Evolutionary conservation across 2,888 invertebrate species (phyloP), one percentile per base, ranked within the genome.

Genomic region (Diloba caeruleocephala): DNA sequence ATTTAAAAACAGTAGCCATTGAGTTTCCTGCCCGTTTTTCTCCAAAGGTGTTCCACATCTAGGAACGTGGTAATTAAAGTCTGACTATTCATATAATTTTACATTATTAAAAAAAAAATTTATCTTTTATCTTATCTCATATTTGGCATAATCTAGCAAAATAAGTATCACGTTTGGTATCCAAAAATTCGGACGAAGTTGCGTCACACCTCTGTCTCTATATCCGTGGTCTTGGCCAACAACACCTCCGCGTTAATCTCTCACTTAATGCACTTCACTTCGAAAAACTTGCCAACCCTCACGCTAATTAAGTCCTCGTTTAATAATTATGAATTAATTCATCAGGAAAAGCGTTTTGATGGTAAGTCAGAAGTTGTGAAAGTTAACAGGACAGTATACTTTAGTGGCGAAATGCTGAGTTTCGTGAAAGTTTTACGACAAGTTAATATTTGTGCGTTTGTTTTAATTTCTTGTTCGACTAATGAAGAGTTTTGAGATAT

Each of bases 221-320:
- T n/a, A n/a, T n/a, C n/a, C n/a, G n/a, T n/a, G n/a, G n/a, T n/a
- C n/a, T n/a, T n/a, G 64, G 69, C 71, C 70, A 72, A 76, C 63
- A 76, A 68, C 65, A 72, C 62, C 68, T 62, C 10, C 14, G 55
- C 45, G 39, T 52, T 64, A 67, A 73, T 66, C 58, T 57, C 56
- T 41, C 42, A 51, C 56, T 59, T 54, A 63, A 63, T 63, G 60
- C 74, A 74, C 57, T 70, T 43, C 51, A 69, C 63, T 67, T 52
- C 15, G 59, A 72, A 76, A 71, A 74, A 77, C 64, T 73, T 74
- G 66, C 60, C 58, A 72, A 71, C 61, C 74, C 58, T 15, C 28
- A 58, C 62, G 63, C 54, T 71, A 71, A 76, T 72, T 70, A 74
- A 60, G 49, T 63, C 52, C 58, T 59, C 63, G 62, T 67, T 70